phyloP scores from a whole-genome alignment of 1,140 invertebrate genomes.

The Lordiphosa collinella region DNA sequence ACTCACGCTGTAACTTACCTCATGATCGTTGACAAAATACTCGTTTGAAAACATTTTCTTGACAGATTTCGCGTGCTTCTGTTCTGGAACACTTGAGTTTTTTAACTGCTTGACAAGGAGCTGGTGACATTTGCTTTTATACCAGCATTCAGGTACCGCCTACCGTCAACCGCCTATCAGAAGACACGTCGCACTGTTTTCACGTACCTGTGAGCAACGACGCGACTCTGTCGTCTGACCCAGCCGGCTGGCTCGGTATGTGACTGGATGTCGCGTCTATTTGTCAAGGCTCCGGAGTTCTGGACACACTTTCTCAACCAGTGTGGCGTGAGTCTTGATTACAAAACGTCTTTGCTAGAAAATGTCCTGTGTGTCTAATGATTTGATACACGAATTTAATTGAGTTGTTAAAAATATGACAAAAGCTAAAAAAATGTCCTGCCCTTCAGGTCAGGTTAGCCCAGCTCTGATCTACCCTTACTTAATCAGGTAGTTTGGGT shows the following conservation, averaged over 20 bases:
- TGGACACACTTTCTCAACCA: background rate
- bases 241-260: slow-evolving; percentile 18
- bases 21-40: slow-evolving; percentile 7
- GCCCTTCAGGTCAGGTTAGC: background rate
- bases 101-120: slow-evolving; percentile 50
- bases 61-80: slow-evolving; percentile 4
- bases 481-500: slow-evolving; percentile 32
- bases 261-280: slow-evolving; percentile 12
- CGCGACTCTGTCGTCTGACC: slow-evolving; percentile 2
- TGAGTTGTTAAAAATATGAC: slow-evolving; percentile 21
- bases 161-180: slow-evolving; percentile 3
- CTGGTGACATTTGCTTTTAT: slow-evolving; percentile 49
- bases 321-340: slow-evolving; percentile 53
- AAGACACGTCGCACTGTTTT: slow-evolving; percentile 11
- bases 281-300: slow-evolving; percentile 8
- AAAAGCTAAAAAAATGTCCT: background rate
- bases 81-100: slow-evolving; percentile 39
- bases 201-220: slow-evolving; percentile 33
- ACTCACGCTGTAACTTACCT: slow-evolving; percentile 8
- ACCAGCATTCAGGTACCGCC: slow-evolving; percentile 34
- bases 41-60: slow-evolving; percentile 35
- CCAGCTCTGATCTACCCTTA: slow-evolving; percentile 4
- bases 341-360: slow-evolving; percentile 11
- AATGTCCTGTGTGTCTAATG: slow-evolving; percentile 29
- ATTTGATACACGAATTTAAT: slow-evolving; percentile 15